A percentile compares a stretch with the other conserved stretches of the same genome.
These are phyloP conservation scores for Typhlomys cinereus DNA, from an alignment of 2,113 vertebrate genomes.

Conservation along the genomic window DNA sequence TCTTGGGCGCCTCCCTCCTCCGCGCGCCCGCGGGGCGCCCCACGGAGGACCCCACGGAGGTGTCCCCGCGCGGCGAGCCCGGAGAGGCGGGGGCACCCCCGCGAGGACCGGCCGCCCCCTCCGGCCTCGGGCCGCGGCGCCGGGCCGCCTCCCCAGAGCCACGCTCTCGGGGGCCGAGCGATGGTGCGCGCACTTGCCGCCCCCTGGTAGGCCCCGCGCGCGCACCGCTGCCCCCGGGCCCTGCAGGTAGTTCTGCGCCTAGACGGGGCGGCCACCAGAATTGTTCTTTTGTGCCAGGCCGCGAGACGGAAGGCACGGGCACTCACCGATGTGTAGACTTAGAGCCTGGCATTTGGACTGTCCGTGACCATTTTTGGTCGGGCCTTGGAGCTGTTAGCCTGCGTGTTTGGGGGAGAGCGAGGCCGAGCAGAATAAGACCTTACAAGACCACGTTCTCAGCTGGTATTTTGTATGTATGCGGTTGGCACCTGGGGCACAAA, in stretches of 20 bases:
- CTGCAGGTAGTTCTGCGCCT: background rate
- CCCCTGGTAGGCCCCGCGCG: slow-evolving; percentile 58
- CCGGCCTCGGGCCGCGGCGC: background rate
- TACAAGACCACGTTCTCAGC: background rate
- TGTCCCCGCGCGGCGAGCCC: background rate
- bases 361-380: slow-evolving; percentile 56
- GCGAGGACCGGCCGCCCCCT: background rate
- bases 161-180: slow-evolving; percentile 30
- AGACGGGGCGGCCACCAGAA: slow-evolving; percentile 2
- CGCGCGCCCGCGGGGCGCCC: background rate
- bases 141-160: slow-evolving; percentile 23
- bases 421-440: background rate
- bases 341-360: slow-evolving; percentile 42
- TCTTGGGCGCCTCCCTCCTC: background rate
- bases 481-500: background rate
- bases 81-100: background rate
- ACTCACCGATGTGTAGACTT: background rate
- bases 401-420: background rate
- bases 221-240: background rate
- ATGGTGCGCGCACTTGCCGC: slow-evolving; percentile 16
- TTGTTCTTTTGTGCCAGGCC: slow-evolving; percentile 57
- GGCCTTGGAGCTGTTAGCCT: background rate
- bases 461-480: background rate
- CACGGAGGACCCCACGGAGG: background rate
- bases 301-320: background rate